These are phyloP conservation scores for Oceanodroma tethys DNA, from an alignment of 2,113 vertebrate genomes.

Conservation along the genomic window DNA sequence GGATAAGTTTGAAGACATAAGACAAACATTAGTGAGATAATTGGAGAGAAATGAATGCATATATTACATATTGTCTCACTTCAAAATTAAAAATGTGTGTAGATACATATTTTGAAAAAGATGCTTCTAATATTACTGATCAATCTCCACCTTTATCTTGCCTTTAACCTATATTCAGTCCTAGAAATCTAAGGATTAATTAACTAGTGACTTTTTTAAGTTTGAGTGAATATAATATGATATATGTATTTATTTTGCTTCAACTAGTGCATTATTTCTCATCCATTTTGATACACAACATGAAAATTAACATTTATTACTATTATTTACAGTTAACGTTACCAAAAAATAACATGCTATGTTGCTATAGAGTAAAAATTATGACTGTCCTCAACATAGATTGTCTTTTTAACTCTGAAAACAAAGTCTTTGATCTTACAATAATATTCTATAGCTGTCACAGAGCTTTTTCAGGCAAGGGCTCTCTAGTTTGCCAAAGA, in stretches of 20 bases:
- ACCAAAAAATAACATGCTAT: neutral
- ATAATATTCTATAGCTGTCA: neutral
- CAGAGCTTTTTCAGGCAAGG: neutral
- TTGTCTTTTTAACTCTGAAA: neutral
- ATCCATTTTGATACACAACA: neutral
- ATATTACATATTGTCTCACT: neutral
- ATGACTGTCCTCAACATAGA: neutral
- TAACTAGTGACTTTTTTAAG: neutral
- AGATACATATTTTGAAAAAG: neutral
- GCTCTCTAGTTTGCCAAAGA: neutral
- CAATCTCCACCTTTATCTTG: neutral
- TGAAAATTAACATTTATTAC: neutral
- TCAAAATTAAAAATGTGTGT: neutral
- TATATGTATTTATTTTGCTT: neutral
- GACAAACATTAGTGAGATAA: neutral
- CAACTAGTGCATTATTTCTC: neutral
- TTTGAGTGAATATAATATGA: neutral
- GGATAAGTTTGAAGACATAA: neutral
- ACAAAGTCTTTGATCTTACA: neutral
- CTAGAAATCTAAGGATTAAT: neutral
- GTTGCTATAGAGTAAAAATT: neutral
- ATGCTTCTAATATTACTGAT: neutral
- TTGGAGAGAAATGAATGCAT: neutral
- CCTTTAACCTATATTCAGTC: neutral
- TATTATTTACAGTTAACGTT: neutral